Conservation (phyloP, 2,797 vertebrate genomes). For the Cossypha caffra region DNA sequence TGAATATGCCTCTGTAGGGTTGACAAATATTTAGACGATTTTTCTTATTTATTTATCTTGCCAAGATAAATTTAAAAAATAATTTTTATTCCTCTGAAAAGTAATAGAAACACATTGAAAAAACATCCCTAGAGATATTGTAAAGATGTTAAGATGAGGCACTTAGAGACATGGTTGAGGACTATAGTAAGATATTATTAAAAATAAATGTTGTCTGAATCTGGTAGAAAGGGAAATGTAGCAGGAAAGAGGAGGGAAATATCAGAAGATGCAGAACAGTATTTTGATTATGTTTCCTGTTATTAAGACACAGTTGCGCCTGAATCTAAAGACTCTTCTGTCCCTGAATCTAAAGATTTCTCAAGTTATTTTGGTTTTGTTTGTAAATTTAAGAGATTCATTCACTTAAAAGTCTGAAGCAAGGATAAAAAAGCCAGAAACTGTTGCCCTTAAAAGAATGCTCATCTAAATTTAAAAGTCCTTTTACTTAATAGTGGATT, state of each 20-base stretch:
- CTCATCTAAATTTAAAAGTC: neutral
- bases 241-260: neutral
- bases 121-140: neutral
- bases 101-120: neutral
- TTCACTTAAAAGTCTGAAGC: neutral
- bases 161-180: fast-evolving
- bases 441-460: neutral
- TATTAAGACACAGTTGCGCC: neutral
- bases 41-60: neutral
- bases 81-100: neutral
- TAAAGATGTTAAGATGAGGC: neutral
- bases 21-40: neutral
- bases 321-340: neutral
- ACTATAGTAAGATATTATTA: neutral
- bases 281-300: neutral
- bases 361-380: neutral
- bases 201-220: neutral
- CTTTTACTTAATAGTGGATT: neutral
- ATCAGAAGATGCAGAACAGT: neutral
- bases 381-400: neutral
- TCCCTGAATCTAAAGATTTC: neutral
- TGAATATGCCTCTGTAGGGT: neutral
- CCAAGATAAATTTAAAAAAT: neutral
- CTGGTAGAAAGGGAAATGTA: neutral
- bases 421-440: neutral